Conservation (phyloP, 2,888 invertebrate species). For the Cephus pygmeus region DNA sequence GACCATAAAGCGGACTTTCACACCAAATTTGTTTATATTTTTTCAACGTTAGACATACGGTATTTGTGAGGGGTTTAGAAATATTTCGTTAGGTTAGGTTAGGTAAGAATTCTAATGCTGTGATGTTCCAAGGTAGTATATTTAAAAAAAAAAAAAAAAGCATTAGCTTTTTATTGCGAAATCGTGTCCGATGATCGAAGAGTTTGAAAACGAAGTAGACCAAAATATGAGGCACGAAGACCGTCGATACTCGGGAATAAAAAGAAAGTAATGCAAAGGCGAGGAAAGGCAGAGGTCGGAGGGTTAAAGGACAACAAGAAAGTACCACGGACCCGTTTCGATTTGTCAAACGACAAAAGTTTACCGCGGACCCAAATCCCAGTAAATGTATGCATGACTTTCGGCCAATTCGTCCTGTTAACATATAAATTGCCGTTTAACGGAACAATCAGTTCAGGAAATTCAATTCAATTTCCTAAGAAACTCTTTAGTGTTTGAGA, state of each 20-base stretch:
- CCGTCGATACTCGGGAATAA: too few relatives aligned
- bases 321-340: neutral
- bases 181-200: neutral
- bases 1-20: too few relatives aligned
- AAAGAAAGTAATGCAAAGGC: too few relatives aligned
- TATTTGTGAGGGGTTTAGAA: too few relatives aligned
- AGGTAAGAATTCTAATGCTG: too few relatives aligned
- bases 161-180: too few relatives aligned
- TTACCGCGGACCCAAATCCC: constrained; percentile 16
- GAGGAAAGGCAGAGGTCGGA: neutral
- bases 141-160: too few relatives aligned
- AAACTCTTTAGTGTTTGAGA: constrained; percentile 60
- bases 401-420: constrained; percentile 58
- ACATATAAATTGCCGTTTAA: constrained; percentile 63
- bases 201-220: neutral
- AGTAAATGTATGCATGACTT: constrained; percentile 59
- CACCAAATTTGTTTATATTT: too few relatives aligned
- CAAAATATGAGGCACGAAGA: neutral
- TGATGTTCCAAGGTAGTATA: too few relatives aligned
- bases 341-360: neutral
- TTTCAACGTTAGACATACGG: too few relatives aligned
- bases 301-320: neutral
- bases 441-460: constrained; percentile 52
- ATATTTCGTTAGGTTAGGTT: too few relatives aligned
- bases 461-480: constrained; percentile 62